These are phyloP conservation scores for Drosophila littoralis DNA, from an alignment of 1,140 invertebrate species.

Conservation along the genomic window DNA sequence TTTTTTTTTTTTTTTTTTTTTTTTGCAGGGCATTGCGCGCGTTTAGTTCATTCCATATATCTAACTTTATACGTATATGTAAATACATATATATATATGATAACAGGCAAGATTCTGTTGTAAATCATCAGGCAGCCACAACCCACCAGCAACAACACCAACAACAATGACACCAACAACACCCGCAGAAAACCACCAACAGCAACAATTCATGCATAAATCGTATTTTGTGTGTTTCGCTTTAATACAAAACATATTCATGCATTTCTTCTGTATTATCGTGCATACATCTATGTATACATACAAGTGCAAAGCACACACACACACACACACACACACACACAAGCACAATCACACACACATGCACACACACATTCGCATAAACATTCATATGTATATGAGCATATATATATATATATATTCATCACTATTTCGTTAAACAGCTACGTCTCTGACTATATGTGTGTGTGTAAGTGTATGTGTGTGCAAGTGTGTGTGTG, in stretches of 20 bases:
- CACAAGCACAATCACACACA: conserved; percentile 9
- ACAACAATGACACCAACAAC: conserved; percentile 30
- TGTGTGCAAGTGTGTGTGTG: conserved; percentile 8
- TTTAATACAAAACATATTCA: conserved; percentile 42
- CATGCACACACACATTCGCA: conserved; percentile 3
- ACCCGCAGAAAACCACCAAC: conserved; percentile 21
- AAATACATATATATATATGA: conserved; percentile 32
- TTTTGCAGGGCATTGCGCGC: conserved; percentile 53
- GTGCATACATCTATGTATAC: conserved; percentile 23
- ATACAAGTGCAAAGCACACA: conserved; percentile 22
- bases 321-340: conserved; percentile 11
- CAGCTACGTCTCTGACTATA: conserved; percentile 36
- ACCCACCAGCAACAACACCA: conserved; percentile 30
- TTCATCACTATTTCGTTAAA: conserved; percentile 48
- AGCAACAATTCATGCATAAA: conserved; percentile 47
- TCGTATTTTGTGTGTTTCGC: conserved; percentile 51
- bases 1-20: not conserved
- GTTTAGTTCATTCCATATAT: conserved; percentile 51
- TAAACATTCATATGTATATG: conserved; percentile 17
- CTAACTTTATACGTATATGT: not conserved
- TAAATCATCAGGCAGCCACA: conserved; percentile 60
- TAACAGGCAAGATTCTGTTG: conserved; percentile 47
- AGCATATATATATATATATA: conserved; percentile 34
- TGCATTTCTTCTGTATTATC: conserved; percentile 39
- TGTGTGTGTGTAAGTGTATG: not conserved